Percentiles rank a stretch among this genome's conserved stretches.
Evolutionary conservation across 2,797 vertebrate species (phyloP).

Genomic region (Euthynnus affinis): DNA sequence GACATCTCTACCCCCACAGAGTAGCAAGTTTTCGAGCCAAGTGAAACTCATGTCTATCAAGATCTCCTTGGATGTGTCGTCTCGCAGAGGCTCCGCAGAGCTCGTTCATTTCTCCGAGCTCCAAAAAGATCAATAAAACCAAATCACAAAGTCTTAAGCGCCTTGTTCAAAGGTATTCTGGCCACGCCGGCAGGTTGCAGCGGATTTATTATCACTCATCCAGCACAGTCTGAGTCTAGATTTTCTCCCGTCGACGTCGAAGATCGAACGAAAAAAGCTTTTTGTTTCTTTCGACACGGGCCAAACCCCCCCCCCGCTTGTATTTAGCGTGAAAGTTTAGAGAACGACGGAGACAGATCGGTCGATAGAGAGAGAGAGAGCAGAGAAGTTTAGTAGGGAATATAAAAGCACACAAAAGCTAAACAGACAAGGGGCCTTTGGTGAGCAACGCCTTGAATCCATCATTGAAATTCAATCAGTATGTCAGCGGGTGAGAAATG

Average conservation of each 20-base stretch:
- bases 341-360: constrained; percentile 2
- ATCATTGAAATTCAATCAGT: constrained; percentile 8
- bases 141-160: constrained; percentile 27
- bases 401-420: not conserved
- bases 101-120: constrained; percentile 3
- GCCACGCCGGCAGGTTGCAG: not conserved
- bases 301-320: not conserved
- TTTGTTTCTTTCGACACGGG: constrained; percentile 19
- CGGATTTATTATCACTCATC: constrained; percentile 33
- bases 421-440: not conserved
- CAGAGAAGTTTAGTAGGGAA: constrained; percentile 1
- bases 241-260: constrained; percentile 38
- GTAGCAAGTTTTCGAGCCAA: not conserved
- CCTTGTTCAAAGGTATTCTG: constrained; percentile 26
- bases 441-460: not conserved
- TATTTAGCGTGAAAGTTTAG: constrained; percentile 21
- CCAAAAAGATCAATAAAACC: constrained; percentile 43
- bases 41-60: not conserved
- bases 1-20: not conserved
- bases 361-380: constrained; percentile 9
- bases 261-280: constrained; percentile 19
- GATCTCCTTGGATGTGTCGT: too few species aligned
- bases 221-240: constrained; percentile 6
- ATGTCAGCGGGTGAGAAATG: not conserved
- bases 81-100: too few species aligned